phyloP scores from a whole-genome alignment of 1,140 invertebrate species.

The Penaeus chinensis region DNA sequence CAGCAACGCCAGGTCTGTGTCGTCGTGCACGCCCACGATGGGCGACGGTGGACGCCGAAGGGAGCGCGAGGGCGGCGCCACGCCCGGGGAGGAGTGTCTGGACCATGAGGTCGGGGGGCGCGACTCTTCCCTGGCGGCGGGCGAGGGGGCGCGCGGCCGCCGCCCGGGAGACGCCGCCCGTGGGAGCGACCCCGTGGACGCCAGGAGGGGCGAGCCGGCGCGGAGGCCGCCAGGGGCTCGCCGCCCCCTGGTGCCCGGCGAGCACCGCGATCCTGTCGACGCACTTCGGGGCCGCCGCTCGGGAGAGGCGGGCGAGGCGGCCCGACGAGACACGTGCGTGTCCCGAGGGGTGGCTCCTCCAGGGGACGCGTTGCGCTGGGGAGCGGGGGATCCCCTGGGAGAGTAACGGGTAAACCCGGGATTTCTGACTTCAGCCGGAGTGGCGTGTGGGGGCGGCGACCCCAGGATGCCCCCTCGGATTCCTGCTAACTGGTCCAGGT shows the following conservation, averaged over 20 bases:
- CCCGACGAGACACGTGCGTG: conserved; percentile 60
- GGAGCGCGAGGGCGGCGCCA: conserved; percentile 44
- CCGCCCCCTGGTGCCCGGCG: conserved; percentile 53
- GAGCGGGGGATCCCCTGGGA: conserved; percentile 51
- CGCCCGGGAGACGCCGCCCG: conserved; percentile 53
- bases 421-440: conserved; percentile 51
- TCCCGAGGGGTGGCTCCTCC: conserved; percentile 41
- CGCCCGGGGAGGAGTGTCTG: conserved; percentile 58
- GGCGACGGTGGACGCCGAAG: conserved; percentile 54
- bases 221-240: conserved; percentile 50
- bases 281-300: conserved; percentile 64
- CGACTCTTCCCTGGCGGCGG: conserved; percentile 50
- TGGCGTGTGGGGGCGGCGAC: conserved; percentile 63
- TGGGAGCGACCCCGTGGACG: conserved; percentile 62
- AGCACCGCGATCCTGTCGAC: conserved; percentile 62
- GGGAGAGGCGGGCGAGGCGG: conserved; percentile 64
- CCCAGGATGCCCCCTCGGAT: conserved; percentile 66
- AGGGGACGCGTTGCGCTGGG: conserved; percentile 46
- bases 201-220: conserved; percentile 58
- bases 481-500: conserved; percentile 67
- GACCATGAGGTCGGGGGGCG: conserved; percentile 55
- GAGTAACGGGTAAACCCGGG: conserved; percentile 57
- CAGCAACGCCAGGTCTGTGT: conserved; percentile 62
- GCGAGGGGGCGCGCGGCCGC: conserved; percentile 57
- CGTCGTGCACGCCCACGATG: conserved; percentile 45